Evolutionary conservation across 2,797 vertebrate genomes (phyloP).

Genomic region (Rhyacichthys aspro): DNA sequence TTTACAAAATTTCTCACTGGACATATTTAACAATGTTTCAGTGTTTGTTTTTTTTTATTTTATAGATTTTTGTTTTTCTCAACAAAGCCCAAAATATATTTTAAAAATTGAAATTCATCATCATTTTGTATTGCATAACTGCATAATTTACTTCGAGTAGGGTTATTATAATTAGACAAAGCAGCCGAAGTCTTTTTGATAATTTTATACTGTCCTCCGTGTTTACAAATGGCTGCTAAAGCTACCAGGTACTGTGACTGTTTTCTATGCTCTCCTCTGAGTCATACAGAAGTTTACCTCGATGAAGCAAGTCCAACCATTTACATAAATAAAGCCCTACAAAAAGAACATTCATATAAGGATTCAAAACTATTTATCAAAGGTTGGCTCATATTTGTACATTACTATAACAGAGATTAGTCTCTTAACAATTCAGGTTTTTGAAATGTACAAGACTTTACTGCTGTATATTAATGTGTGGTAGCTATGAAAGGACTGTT

Average conservation of each 20-base stretch:
- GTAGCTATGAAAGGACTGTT: conserved; percentile 23
- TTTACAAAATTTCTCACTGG: conserved; percentile 48
- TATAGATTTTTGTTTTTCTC: conserved; percentile 8
- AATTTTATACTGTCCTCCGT: conserved; percentile 5
- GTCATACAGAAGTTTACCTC: conserved; percentile 17
- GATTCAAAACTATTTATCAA: conserved; percentile 15
- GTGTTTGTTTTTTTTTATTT: conserved; percentile 14
- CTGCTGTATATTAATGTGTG: conserved; percentile 27
- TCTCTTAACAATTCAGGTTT: conserved; percentile 39
- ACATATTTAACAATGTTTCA: conserved; percentile 22
- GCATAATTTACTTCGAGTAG: too few species aligned
- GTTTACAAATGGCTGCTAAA: conserved; percentile 48
- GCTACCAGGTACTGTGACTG: conserved; percentile 45
- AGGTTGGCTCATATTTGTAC: conserved; percentile 22
- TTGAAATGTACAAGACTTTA: conserved; percentile 31
- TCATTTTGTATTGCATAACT: too few species aligned
- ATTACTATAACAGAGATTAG: conserved; percentile 20
- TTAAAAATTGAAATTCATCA: too few species aligned
- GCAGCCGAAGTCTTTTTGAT: too few species aligned
- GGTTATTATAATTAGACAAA: too few species aligned
- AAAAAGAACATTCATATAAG: conserved; percentile 34
- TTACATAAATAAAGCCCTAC: conserved; percentile 37
- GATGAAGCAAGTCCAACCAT: conserved; percentile 33
- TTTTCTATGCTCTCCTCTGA: conserved; percentile 43
- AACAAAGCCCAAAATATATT: too few species aligned